Percentiles rank a stretch among this genome's conserved stretches.
These are phyloP conservation scores for Phlogophora meticulosa DNA, from an alignment of 2,888 invertebrate genomes.

Conservation along the genomic window DNA sequence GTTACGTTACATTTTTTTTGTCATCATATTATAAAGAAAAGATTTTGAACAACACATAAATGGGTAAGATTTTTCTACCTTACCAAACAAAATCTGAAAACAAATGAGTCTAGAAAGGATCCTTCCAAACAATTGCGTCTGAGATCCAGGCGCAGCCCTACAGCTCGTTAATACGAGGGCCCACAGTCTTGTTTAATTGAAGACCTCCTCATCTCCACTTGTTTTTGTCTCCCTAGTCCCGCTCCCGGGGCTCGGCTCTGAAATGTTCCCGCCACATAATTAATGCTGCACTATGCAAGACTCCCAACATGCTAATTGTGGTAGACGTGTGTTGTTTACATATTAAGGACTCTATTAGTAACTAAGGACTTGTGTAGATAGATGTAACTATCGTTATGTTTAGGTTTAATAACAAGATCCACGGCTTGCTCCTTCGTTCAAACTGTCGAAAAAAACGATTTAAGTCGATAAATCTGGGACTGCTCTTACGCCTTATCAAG, in stretches of 20 bases:
- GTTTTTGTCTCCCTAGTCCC: conserved; percentile 51
- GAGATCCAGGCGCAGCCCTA: conserved; percentile 37
- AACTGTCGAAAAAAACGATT: conserved; percentile 7
- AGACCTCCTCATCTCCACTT: conserved; percentile 57
- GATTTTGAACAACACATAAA: no score
- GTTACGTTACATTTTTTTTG: no score
- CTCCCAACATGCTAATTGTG: conserved; percentile 57
- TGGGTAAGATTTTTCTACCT: background rate
- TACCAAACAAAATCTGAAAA: conserved; percentile 9
- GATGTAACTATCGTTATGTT: conserved; percentile 17
- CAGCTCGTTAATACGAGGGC: conserved; percentile 63
- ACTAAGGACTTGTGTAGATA: conserved; percentile 13
- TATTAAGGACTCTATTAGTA: conserved; percentile 33
- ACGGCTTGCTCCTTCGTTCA: background rate
- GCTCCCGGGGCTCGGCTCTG: conserved; percentile 27
- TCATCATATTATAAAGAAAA: no score
- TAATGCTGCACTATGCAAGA: conserved; percentile 55
- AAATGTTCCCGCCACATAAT: conserved; percentile 52
- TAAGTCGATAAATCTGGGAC: background rate
- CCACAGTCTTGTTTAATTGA: conserved; percentile 63
- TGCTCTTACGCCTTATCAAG: conserved; percentile 7
- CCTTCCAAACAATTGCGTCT: conserved; percentile 50
- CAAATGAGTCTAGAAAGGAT: conserved; percentile 33
- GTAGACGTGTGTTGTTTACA: conserved; percentile 52
- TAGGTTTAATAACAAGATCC: background rate